Evolutionary conservation across 2,888 invertebrate species (phyloP), one percentile per base, ranked within the genome.

Genomic region (Prosopocoilus inquinatus): DNA sequence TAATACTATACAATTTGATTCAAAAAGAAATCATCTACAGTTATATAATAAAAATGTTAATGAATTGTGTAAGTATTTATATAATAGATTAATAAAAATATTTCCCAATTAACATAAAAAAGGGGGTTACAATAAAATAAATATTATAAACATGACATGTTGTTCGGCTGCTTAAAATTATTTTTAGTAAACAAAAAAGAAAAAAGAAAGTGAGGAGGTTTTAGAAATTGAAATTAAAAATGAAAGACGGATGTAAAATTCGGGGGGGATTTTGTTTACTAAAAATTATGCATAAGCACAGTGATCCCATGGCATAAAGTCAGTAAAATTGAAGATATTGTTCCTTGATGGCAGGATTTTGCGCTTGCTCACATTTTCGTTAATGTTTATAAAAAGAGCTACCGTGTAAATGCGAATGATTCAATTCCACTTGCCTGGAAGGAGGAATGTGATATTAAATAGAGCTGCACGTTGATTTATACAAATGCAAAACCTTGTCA

Each of bases 1-100:
- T 70, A 71, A 75, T 76, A 76, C 75, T 77, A 76, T 77, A 76
- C 76, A 77, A 70, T 75, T 73, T 69, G 73, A 70, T 69, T 67
- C 66, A 74, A 75, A 28, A 28, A 16, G 7, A 28, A 73, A 72
- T 70, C 72, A 74, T 72, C 72, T 71, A 72, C 71, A 66, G 69
- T 73, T 66, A 67, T 71, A 72, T 73, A 72, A 73, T 73, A 74
- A 75, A 75, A 75, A 74, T 70, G 71, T 73, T 72, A 73, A 72
- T 73, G 70, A 72, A 64, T 70, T 60, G 55, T 53, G 67, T 72
- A 74, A 70, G 69, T 73, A 71, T 73, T 70, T 70, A 62, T 66
- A 66, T 69, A 12, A 50, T 71, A 70, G 68, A 71, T 70, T 69
- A 68, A 70, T 69, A 70, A 70, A 68, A 66, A 66, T 67, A 63